phyloP scores from a whole-genome alignment of 2,888 invertebrate genomes.

The Troilus luridus region DNA sequence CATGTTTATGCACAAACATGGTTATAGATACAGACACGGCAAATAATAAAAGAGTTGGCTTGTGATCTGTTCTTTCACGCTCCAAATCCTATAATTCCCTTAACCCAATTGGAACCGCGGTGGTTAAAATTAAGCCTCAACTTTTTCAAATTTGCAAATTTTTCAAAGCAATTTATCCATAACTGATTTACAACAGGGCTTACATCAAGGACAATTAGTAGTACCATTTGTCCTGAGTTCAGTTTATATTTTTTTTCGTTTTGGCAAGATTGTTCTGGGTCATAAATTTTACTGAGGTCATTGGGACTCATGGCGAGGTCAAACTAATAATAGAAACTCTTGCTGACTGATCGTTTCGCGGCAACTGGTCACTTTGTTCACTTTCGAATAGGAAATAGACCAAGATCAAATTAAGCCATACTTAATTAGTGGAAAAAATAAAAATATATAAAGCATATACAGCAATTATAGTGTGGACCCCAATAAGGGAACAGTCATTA shows the following conservation, averaged over 20 bases:
- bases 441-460: too few relatives aligned
- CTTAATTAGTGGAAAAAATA: too few relatives aligned
- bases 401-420: too few relatives aligned
- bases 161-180: neutral
- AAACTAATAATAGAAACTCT: slow-evolving; percentile 7
- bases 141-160: slow-evolving; percentile 16
- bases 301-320: neutral
- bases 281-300: slow-evolving; percentile 8
- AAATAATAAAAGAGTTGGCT: slow-evolving; percentile 17
- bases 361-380: neutral
- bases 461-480: too few relatives aligned
- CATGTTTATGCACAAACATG: neutral
- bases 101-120: slow-evolving; percentile 21
- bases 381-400: neutral
- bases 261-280: neutral
- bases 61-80: neutral
- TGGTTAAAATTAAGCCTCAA: slow-evolving; percentile 3
- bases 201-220: neutral
- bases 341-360: neutral
- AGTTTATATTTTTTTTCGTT: neutral
- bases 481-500: too few relatives aligned
- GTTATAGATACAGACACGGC: neutral
- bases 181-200: neutral
- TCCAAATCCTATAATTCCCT: slow-evolving; percentile 18
- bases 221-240: neutral